Conservation (phyloP, 2,113 vertebrate species). For the Lynx canadensis region DNA sequence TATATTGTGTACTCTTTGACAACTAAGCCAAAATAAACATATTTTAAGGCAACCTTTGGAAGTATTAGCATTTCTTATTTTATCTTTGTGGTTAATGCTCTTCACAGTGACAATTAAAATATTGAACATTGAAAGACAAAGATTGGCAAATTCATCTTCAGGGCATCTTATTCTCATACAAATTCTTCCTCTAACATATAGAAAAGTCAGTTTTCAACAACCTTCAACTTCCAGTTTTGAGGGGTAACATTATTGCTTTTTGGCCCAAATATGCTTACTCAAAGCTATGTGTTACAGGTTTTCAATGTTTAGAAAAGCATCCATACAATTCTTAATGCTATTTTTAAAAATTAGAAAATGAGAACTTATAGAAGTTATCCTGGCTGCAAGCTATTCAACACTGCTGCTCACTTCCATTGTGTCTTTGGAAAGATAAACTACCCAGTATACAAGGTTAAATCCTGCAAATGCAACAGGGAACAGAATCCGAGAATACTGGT, state of each 20-base stretch:
- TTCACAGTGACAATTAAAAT: conserved; percentile 52
- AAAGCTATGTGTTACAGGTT: background rate
- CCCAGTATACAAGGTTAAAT: conserved; percentile 98
- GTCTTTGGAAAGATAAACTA: conserved; percentile 98
- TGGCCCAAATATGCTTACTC: background rate
- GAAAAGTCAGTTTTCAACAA: conserved; percentile 47
- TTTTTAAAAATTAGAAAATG: conserved; percentile 23
- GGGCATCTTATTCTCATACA: background rate
- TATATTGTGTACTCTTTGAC: conserved; percentile 44
- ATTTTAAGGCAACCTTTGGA: conserved; percentile 72
- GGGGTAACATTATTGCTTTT: background rate
- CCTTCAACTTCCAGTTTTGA: background rate
- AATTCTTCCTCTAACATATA: background rate
- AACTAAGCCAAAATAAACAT: conserved; percentile 56
- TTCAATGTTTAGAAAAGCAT: conserved; percentile 34
- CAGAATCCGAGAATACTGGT: conserved; percentile 97
- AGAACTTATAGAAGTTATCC: background rate
- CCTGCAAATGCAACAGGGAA: conserved; percentile 97
- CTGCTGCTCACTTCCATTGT: conserved; percentile 94
- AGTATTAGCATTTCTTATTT: conserved; percentile 62
- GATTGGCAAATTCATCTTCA: conserved; percentile 53
- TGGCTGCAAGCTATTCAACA: conserved; percentile 39
- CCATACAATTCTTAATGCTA: background rate
- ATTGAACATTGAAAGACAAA: conserved; percentile 63
- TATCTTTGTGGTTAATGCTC: conserved; percentile 63